These are phyloP conservation scores for Xestia c-nigrum DNA, from an alignment of 2,888 invertebrate species.

Conservation along the genomic window DNA sequence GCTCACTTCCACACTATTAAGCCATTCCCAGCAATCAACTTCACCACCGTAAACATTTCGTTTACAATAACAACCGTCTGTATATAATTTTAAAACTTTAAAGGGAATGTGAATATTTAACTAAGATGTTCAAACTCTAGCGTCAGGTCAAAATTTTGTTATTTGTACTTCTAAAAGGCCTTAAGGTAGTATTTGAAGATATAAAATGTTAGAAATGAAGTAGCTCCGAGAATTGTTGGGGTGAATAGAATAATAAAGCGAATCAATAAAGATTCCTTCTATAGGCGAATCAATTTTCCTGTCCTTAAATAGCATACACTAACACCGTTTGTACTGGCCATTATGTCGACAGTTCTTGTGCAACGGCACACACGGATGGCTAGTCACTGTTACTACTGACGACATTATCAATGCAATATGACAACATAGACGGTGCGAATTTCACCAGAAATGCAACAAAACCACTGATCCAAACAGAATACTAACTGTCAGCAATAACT, in stretches of 20 bases:
- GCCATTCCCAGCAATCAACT: conserved; percentile 31
- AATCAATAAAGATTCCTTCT: conserved; percentile 23
- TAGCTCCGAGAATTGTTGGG: background rate
- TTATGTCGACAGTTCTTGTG: conserved; percentile 62
- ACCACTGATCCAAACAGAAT: conserved; percentile 20
- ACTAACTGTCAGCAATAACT: conserved; percentile 28
- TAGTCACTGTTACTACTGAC: conserved; percentile 48
- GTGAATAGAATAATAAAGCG: background rate
- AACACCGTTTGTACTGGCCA: conserved; percentile 59
- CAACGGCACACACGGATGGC: conserved; percentile 60
- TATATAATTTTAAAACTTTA: conserved; percentile 61
- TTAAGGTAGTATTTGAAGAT: background rate
- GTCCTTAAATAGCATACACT: conserved; percentile 49
- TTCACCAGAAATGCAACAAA: conserved; percentile 45
- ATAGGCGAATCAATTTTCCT: conserved; percentile 30
- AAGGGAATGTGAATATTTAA: conserved; percentile 67
- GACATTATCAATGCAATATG: conserved; percentile 52
- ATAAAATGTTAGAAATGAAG: background rate
- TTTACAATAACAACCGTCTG: conserved; percentile 17
- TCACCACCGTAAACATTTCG: conserved; percentile 29
- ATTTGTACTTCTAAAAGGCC: background rate
- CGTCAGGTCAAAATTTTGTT: conserved; percentile 19
- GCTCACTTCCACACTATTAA: conserved; percentile 4
- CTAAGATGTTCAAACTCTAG: conserved; percentile 68
- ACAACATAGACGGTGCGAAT: conserved; percentile 44